Conservation (phyloP, 2,797 vertebrate species). For the Bryconaethiops microstoma region DNA sequence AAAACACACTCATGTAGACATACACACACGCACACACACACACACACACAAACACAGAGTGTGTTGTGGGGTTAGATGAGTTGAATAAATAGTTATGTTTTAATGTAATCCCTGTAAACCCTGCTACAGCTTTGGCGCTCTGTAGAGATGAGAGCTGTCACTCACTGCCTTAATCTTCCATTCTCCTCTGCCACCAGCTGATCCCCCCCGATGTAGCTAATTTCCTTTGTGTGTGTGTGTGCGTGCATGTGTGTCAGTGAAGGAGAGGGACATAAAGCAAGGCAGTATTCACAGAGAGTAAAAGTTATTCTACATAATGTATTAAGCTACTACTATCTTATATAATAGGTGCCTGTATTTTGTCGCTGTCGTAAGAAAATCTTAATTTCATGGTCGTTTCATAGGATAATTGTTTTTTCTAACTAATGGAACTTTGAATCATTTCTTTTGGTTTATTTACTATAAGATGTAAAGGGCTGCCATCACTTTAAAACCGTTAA, state of each 20-base stretch:
- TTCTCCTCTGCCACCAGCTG: conserved; percentile 73
- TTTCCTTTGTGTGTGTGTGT: conserved; percentile 40
- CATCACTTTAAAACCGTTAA: no score
- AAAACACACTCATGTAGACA: no score
- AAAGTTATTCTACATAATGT: not conserved
- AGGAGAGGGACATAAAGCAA: not conserved
- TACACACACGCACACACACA: conserved; percentile 16
- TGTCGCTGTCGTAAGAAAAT: no score
- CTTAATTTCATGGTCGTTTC: no score
- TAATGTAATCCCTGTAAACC: conserved; percentile 72
- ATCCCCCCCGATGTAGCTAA: conserved; percentile 70
- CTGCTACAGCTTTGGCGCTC: conserved; percentile 69
- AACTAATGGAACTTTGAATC: no score
- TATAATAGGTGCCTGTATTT: not conserved
- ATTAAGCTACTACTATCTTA: not conserved
- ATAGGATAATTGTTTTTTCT: no score
- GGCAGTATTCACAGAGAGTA: conserved; percentile 1
- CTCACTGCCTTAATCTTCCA: conserved; percentile 78
- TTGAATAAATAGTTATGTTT: conserved; percentile 68
- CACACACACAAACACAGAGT: conserved; percentile 17
- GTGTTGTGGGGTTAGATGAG: conserved; percentile 48
- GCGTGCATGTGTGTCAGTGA: not conserved
- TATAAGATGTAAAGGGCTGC: no score
- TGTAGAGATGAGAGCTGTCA: conserved; percentile 68
- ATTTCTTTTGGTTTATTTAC: no score